Evolutionary conservation across 2,888 invertebrate genomes (phyloP).

Genomic region (Ceriagrion tenellum): DNA sequence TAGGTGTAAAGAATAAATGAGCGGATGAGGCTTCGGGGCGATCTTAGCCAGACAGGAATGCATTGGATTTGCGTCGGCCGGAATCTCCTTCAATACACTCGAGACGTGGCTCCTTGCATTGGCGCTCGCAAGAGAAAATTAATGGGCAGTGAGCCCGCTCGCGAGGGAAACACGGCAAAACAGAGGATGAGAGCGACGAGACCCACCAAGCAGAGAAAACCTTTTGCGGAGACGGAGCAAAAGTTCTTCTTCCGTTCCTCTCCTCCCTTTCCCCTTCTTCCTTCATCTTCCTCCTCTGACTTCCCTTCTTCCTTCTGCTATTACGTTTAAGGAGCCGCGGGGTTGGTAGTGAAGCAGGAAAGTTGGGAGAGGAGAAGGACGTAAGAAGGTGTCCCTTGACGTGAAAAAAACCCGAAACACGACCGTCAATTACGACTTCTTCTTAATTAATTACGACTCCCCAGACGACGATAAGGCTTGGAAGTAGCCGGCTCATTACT

Average conservation of each 20-base stretch:
- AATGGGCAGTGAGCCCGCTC: background rate
- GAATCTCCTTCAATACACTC: background rate
- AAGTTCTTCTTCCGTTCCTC: background rate
- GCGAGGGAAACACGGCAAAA: background rate
- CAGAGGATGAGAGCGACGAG: background rate
- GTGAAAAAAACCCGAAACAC: conserved; percentile 26
- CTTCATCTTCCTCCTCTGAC: background rate
- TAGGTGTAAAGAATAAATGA: too few relatives aligned
- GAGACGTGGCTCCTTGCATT: background rate
- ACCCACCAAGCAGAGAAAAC: background rate
- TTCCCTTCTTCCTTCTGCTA: background rate
- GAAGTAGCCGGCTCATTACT: conserved; percentile 38
- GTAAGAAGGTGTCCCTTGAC: conserved; percentile 12
- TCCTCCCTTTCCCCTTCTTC: background rate
- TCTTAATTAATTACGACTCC: conserved; percentile 48
- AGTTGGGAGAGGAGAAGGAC: background rate
- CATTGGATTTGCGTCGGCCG: background rate
- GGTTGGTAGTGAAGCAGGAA: background rate
- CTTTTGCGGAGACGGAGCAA: background rate
- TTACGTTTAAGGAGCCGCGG: background rate
- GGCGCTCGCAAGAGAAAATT: conserved; percentile 3
- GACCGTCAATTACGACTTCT: conserved; percentile 48
- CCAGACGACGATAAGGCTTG: conserved; percentile 33
- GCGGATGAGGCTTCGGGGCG: too few relatives aligned
- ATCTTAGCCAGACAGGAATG: background rate